Evolutionary conservation across 2,113 vertebrate genomes (phyloP).

Genomic region (Periophthalmodon schlosseri): DNA sequence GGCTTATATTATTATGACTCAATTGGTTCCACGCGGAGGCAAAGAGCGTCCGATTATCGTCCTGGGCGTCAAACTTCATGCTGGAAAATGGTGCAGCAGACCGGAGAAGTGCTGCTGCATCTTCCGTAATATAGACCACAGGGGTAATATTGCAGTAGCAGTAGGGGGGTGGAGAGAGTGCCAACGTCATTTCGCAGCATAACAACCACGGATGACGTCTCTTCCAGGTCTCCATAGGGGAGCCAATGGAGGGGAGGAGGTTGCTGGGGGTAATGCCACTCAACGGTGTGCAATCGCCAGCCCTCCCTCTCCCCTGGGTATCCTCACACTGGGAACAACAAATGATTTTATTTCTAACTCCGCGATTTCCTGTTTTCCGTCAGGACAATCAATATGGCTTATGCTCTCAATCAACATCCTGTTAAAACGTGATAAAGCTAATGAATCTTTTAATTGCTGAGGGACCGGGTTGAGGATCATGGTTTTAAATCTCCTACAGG

Average conservation of each 20-base stretch:
- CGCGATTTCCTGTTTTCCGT: slow-evolving; percentile 82
- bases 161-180: slow-evolving; percentile 62
- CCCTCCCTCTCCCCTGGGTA: slow-evolving; percentile 73
- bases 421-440: slow-evolving; percentile 77
- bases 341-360: slow-evolving; percentile 81
- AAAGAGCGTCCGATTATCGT: slow-evolving; percentile 73
- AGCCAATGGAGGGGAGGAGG: slow-evolving; percentile 67
- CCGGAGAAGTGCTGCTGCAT: slow-evolving; percentile 64
- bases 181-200: slow-evolving; percentile 80
- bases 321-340: slow-evolving; percentile 79
- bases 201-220: slow-evolving; percentile 82
- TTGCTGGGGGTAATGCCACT: slow-evolving; percentile 77
- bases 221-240: slow-evolving; percentile 78
- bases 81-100: slow-evolving; percentile 77
- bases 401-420: slow-evolving; percentile 81
- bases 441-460: slow-evolving; percentile 80
- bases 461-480: slow-evolving; percentile 68
- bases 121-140: slow-evolving; percentile 76
- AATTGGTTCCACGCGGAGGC: slow-evolving; percentile 67
- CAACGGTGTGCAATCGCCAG: slow-evolving; percentile 77
- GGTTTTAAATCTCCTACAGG: slow-evolving; percentile 60
- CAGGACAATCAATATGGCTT: slow-evolving; percentile 80
- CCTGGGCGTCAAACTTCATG: slow-evolving; percentile 72
- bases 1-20: slow-evolving; percentile 72
- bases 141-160: slow-evolving; percentile 75